Percentiles rank a stretch among this genome's conserved stretches.
Conservation (phyloP, 2,888 invertebrate species). For the Drosophila parthenogenetica region DNA sequence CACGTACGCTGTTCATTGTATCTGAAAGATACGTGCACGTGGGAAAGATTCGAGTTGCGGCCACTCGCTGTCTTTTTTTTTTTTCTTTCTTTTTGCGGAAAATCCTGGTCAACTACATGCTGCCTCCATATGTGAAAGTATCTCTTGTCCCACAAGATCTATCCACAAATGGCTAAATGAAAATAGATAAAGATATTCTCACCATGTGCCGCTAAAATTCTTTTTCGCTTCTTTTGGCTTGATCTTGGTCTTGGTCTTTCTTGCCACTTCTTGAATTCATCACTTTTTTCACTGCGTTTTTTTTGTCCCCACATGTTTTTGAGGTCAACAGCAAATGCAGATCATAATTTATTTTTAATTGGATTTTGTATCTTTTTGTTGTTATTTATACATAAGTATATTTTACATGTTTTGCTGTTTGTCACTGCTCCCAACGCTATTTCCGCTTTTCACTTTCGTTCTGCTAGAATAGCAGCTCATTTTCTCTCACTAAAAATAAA, state of each 20-base stretch:
- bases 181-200: slow-evolving; percentile 34
- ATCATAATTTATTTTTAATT: slow-evolving; percentile 79
- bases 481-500: slow-evolving; percentile 61
- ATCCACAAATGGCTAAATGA: slow-evolving; percentile 15
- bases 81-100: slow-evolving; percentile 31
- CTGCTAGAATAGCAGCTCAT: slow-evolving; percentile 11
- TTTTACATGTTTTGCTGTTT: slow-evolving; percentile 19
- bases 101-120: slow-evolving; percentile 43
- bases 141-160: slow-evolving; percentile 1
- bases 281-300: no score
- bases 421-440: slow-evolving; percentile 36
- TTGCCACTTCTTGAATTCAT: neutral
- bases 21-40: slow-evolving; percentile 21
- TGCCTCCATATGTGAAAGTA: slow-evolving; percentile 36
- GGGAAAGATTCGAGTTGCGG: slow-evolving; percentile 18
- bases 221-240: neutral
- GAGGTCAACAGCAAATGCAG: slow-evolving; percentile 42
- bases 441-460: slow-evolving; percentile 45
- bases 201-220: slow-evolving; percentile 46
- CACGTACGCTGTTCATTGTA: slow-evolving; percentile 13
- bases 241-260: neutral
- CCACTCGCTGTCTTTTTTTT: slow-evolving; percentile 1
- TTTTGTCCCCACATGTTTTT: neutral
- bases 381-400: slow-evolving; percentile 32
- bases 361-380: slow-evolving; percentile 58